Conservation (phyloP, 2,797 vertebrate species). For the Ambastaia sidthimunki region DNA sequence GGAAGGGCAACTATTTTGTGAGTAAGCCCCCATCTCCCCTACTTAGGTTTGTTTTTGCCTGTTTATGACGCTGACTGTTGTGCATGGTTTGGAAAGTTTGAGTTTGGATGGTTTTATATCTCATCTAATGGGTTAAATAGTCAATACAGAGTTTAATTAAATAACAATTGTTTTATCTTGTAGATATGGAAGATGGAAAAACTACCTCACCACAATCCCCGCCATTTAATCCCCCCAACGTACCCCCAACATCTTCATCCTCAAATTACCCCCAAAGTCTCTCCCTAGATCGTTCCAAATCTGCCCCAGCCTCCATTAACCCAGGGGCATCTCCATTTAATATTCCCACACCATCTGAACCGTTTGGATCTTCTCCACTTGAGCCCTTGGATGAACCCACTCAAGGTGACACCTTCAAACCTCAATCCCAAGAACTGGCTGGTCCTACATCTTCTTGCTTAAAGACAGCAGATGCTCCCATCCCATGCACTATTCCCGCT, state of each 20-base stretch:
- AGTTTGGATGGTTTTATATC: constrained; percentile 28
- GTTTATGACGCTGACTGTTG: constrained; percentile 13
- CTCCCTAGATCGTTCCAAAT: constrained; percentile 79
- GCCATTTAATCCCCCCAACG: constrained; percentile 77
- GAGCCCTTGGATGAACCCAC: constrained; percentile 31
- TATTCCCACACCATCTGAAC: constrained; percentile 15
- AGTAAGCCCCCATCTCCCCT: constrained; percentile 4
- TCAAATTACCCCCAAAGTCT: constrained; percentile 70
- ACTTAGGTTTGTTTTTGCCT: not conserved
- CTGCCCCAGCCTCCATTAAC: constrained; percentile 79
- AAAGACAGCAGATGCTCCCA: constrained; percentile 34
- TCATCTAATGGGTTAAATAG: not conserved
- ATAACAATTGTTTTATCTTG: not conserved
- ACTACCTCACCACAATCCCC: constrained; percentile 96
- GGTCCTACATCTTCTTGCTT: constrained; percentile 51
- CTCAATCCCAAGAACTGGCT: constrained; percentile 55
- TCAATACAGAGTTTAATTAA: not conserved
- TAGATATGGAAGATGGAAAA: constrained; percentile 95
- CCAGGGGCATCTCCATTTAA: constrained; percentile 59
- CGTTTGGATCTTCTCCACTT: constrained; percentile 36
- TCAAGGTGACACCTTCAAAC: constrained; percentile 56
- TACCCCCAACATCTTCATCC: constrained; percentile 75
- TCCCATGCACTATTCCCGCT: constrained; percentile 59
- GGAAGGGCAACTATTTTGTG: constrained; percentile 18
- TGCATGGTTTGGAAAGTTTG: constrained; percentile 51